Evolutionary conservation across 2,888 invertebrate genomes (phyloP).

Genomic region (Rhimphoctona megacephalus): DNA sequence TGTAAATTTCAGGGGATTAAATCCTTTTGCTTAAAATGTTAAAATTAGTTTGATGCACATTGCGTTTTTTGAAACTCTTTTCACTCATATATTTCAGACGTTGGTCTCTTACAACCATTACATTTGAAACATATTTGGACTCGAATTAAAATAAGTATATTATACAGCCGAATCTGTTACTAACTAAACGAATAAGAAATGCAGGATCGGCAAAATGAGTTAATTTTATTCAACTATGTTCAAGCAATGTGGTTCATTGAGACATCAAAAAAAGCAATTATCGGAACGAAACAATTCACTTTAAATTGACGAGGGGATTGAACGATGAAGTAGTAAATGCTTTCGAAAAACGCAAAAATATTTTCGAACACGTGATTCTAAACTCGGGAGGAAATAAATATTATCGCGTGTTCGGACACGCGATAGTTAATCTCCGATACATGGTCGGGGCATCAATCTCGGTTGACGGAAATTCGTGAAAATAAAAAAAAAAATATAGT

Average conservation of each 20-base stretch:
- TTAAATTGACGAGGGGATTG: neutral
- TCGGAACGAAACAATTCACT: neutral
- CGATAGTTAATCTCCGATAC: constrained; percentile 9
- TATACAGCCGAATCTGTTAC: too few relatives aligned
- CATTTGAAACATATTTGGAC: neutral
- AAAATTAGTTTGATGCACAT: neutral
- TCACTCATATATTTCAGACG: too few relatives aligned
- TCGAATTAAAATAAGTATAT: neutral
- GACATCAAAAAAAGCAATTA: neutral
- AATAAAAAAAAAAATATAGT: too few relatives aligned
- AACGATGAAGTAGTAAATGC: neutral
- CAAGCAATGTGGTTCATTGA: neutral
- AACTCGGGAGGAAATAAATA: neutral
- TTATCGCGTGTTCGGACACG: constrained; percentile 8
- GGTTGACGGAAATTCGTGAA: constrained; percentile 3
- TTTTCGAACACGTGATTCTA: neutral
- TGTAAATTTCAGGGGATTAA: neutral
- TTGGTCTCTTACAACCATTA: neutral
- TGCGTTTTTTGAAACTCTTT: neutral
- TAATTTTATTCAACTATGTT: neutral
- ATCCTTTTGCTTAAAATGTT: neutral
- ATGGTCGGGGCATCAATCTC: neutral
- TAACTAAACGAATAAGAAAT: neutral
- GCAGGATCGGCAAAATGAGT: neutral
- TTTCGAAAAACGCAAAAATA: constrained; percentile 1